phyloP scores from a whole-genome alignment of 2,113 vertebrate genomes.

The Procavia capensis region DNA sequence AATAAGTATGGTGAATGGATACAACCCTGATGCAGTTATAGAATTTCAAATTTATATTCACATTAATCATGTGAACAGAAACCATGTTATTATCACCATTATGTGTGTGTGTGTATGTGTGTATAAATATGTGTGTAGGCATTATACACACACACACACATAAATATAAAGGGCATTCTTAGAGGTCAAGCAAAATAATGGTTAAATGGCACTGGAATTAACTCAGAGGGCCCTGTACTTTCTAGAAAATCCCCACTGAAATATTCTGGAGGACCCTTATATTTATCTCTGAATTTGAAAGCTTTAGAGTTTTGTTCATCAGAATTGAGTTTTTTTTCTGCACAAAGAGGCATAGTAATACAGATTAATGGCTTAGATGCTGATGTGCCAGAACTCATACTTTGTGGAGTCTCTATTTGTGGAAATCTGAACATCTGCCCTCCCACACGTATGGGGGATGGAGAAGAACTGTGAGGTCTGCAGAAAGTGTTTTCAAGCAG shows the following conservation, averaged over 20 bases:
- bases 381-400: not conserved
- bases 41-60: slow-evolving; percentile 10
- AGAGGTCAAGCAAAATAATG: not conserved
- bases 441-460: not conserved
- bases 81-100: not conserved
- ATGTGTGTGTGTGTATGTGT: too few relatives aligned
- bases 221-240: not conserved
- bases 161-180: not conserved
- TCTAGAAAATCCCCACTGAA: not conserved
- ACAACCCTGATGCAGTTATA: not conserved
- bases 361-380: not conserved
- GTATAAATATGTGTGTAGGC: too few relatives aligned
- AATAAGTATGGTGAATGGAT: too few relatives aligned
- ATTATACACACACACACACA: too few relatives aligned
- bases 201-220: not conserved
- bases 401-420: not conserved
- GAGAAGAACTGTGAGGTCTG: too few relatives aligned
- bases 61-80: not conserved
- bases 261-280: not conserved
- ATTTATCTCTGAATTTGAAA: not conserved
- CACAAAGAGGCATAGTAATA: slow-evolving; percentile 14
- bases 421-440: not conserved
- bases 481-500: not conserved
- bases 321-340: not conserved
- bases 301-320: not conserved